phyloP scores from a whole-genome alignment of 1,140 invertebrate genomes.

The Lethrus apterus region DNA sequence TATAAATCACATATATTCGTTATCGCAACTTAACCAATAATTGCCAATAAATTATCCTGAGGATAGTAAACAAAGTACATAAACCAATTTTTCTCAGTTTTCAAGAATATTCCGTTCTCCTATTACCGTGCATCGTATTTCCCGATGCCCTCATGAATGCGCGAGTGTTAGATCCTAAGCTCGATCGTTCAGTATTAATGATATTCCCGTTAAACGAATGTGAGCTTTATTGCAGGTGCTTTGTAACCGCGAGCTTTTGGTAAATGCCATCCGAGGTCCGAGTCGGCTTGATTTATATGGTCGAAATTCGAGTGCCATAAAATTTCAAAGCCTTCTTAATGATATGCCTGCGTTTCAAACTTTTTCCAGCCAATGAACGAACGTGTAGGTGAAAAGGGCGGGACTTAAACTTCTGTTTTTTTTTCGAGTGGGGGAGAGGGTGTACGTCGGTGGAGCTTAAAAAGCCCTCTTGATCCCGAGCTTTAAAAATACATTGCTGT shows the following conservation, averaged over 20 bases:
- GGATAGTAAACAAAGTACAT: slow-evolving; percentile 24
- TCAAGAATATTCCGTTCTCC: slow-evolving; percentile 25
- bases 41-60: slow-evolving; percentile 30
- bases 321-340: slow-evolving; percentile 40
- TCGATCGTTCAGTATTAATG: slow-evolving; percentile 34
- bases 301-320: slow-evolving; percentile 35
- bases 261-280: slow-evolving; percentile 20
- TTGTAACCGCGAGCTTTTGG: slow-evolving; percentile 18
- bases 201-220: slow-evolving; percentile 22
- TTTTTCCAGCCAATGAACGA: slow-evolving; percentile 38
- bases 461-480: slow-evolving; percentile 33
- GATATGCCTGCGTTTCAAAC: slow-evolving; percentile 37
- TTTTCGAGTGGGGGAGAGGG: slow-evolving; percentile 32
- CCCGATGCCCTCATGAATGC: slow-evolving; percentile 1
- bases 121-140: slow-evolving; percentile 8
- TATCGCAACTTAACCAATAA: slow-evolving; percentile 18
- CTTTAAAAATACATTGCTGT: slow-evolving; percentile 40
- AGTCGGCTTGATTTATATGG: slow-evolving; percentile 37
- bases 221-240: slow-evolving; percentile 20
- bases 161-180: slow-evolving; percentile 20
- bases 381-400: slow-evolving; percentile 23
- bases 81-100: slow-evolving; percentile 33
- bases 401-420: slow-evolving; percentile 26
- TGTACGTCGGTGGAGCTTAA: slow-evolving; percentile 22
- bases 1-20: slow-evolving; percentile 16